Conservation (phyloP, 2,113 vertebrate genomes). For the Climacteris rufus region DNA sequence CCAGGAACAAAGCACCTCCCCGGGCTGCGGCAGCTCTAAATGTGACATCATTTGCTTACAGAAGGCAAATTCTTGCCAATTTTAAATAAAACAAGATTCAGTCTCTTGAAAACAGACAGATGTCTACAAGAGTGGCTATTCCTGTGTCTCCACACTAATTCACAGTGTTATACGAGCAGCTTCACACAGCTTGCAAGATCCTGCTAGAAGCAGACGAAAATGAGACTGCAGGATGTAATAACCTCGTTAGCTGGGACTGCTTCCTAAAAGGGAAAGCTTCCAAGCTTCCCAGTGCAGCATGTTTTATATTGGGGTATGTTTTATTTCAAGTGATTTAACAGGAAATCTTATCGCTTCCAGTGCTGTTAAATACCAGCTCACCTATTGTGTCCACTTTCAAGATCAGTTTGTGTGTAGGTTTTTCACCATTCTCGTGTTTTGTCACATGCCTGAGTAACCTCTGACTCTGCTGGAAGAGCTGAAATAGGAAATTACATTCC, state of each 20-base stretch:
- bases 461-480: background rate
- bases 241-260: background rate
- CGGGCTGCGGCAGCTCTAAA: background rate
- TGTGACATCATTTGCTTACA: slow-evolving; percentile 35
- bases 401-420: background rate
- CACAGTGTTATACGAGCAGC: background rate
- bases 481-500: background rate
- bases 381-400: background rate
- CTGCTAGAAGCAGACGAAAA: background rate
- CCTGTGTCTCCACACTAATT: background rate
- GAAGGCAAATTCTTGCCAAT: slow-evolving; percentile 15
- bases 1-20: background rate
- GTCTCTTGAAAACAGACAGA: slow-evolving; percentile 36
- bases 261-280: background rate
- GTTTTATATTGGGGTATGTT: background rate
- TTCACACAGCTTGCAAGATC: background rate
- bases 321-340: slow-evolving; percentile 5
- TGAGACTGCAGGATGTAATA: background rate
- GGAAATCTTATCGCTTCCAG: background rate
- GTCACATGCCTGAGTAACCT: background rate
- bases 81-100: slow-evolving; percentile 30
- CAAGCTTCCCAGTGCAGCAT: background rate
- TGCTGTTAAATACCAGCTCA: background rate
- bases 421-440: background rate
- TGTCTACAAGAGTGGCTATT: slow-evolving; percentile 1